Evolutionary conservation across 2,888 invertebrate genomes (phyloP).

Genomic region (Caenorhabditis doughertyi): DNA sequence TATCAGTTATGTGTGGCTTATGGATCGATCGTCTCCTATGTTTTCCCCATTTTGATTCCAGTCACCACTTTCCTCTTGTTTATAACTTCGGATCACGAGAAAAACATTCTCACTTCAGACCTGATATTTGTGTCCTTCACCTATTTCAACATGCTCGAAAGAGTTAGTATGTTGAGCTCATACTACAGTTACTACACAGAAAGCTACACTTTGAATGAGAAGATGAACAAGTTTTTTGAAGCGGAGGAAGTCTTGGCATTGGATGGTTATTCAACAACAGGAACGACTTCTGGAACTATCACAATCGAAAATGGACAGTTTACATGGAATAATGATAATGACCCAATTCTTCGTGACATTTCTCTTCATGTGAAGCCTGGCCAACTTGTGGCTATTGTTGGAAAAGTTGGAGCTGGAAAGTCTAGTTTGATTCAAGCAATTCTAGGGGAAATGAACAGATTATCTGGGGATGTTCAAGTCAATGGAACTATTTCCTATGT

Average conservation of each 20-base stretch:
- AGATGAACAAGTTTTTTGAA: constrained; percentile 80
- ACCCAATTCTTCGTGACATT: constrained; percentile 84
- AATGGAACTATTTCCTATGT: constrained; percentile 89
- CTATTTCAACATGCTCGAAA: constrained; percentile 91
- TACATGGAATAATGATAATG: constrained; percentile 87
- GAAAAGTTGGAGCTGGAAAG: constrained; percentile 84
- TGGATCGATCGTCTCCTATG: constrained; percentile 77
- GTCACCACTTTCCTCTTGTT: constrained; percentile 91
- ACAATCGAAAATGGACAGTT: constrained; percentile 92
- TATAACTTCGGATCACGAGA: constrained; percentile 85
- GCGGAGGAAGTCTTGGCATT: constrained; percentile 79
- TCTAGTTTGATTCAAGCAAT: constrained; percentile 90
- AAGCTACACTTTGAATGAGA: constrained; percentile 80
- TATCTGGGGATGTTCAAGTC: constrained; percentile 74
- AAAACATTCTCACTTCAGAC: constrained; percentile 88
- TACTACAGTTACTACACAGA: constrained; percentile 88
- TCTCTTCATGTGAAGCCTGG: constrained; percentile 85
- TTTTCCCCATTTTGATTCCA: constrained; percentile 86
- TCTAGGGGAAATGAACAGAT: constrained; percentile 86
- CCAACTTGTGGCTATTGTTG: constrained; percentile 84
- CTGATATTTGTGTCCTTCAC: constrained; percentile 89
- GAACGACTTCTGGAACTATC: constrained; percentile 87
- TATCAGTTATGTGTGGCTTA: too few relatives aligned
- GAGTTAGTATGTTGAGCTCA: too few relatives aligned
- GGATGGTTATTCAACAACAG: constrained; percentile 33